Base-by-base conservation (phyloP, 2,113 vertebrate species). In the Tychaedon coryphoeus region DNA sequence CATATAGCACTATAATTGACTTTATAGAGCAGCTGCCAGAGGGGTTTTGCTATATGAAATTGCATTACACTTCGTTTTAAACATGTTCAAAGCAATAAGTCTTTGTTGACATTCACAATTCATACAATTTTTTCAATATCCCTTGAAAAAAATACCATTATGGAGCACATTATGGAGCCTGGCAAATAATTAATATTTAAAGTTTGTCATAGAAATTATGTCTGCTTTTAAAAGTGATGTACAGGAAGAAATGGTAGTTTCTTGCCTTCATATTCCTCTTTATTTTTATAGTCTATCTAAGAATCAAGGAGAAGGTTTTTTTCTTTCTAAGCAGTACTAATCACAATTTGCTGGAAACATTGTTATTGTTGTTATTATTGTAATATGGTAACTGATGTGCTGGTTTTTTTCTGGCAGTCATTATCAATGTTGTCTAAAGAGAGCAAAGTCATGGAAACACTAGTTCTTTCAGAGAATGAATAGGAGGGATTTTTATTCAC, bases 131-230 rank as follows among this genome's bases (percentile, higher is more conserved):
- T 95, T 51, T 51, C 26, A 51, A 96, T 64, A 83, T 79, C 64
- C 81, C 45, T 95, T 79, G 17, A 57, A 96, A 56, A 31, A 31
- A 22, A 5, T 70, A 26, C 0, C 22, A 3, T 53, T 53, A 28
- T 51, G 50, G 25, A 51, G 26, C 54, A 89, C 84, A 61, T 28
- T 51, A 54, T 29, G 22, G 42, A 83, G 69, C 50, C 92, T 96
- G 85, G 72, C 69, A 97, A 97, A 97, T 92, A 97, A 96, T 96
- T 94, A 98, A 96, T 97, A 95, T 57, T 80, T 96, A 88, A 96
- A 10, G 25, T 95, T 78, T 93, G 40, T 97, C 64, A 90, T 90
- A 83, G 76, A 96, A 93, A 97, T 77, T 78, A 91, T 82, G 38
- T 71, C 12, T 0, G 5, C 84, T 90, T 86, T 92, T 43, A 38